These are phyloP conservation scores for Ganaspis brasiliensis DNA, from an alignment of 2,888 invertebrate species.

Conservation along the genomic window DNA sequence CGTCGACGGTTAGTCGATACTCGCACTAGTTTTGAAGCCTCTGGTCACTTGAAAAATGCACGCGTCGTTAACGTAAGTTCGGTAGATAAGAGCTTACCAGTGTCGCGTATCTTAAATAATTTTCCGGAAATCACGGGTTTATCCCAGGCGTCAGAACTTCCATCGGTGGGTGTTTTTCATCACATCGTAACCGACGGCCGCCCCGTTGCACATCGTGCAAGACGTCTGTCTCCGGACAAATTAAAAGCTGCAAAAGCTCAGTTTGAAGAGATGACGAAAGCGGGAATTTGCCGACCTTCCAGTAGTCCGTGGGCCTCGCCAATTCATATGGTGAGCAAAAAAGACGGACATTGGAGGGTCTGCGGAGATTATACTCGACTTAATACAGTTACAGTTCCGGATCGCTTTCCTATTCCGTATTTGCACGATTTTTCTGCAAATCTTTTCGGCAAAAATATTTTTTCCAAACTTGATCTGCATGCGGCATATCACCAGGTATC, in stretches of 20 bases:
- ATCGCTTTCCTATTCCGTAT: conserved; percentile 74
- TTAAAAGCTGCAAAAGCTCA: conserved; percentile 6
- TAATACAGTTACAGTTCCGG: conserved; percentile 69
- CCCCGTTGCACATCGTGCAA: too few species aligned
- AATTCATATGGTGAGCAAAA: conserved; percentile 69
- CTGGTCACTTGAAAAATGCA: too few species aligned
- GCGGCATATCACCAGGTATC: conserved; percentile 77
- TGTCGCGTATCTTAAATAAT: too few species aligned
- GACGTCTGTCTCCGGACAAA: too few species aligned
- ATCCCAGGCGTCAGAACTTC: too few species aligned
- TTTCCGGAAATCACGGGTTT: too few species aligned
- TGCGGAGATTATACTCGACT: conserved; percentile 67
- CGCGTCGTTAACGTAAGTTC: too few species aligned
- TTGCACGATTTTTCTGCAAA: conserved; percentile 69
- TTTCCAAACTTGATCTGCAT: conserved; percentile 70
- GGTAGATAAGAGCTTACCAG: too few species aligned
- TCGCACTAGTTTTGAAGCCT: too few species aligned
- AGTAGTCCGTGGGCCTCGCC: conserved; percentile 73
- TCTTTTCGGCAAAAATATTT: conserved; percentile 65
- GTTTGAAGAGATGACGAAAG: background rate
- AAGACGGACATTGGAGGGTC: conserved; percentile 48
- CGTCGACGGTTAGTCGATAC: too few species aligned
- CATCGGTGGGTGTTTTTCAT: too few species aligned
- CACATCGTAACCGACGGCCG: too few species aligned
- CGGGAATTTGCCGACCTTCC: background rate